A percentile compares a stretch with the other conserved stretches of the same genome.
These are phyloP conservation scores for Theocolax elegans DNA, from an alignment of 1,140 invertebrate species.

Conservation along the genomic window DNA sequence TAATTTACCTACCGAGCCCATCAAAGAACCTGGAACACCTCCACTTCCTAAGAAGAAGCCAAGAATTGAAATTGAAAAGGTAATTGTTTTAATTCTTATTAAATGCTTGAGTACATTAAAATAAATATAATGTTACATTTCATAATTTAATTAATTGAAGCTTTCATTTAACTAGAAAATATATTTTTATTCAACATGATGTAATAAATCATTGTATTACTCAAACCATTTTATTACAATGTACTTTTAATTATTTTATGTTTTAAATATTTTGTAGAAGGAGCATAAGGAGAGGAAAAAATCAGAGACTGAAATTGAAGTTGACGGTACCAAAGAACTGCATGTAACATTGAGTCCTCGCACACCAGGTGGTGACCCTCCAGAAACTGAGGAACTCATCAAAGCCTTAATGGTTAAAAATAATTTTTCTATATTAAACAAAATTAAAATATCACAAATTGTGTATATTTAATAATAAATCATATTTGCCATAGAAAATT, in stretches of 20 bases:
- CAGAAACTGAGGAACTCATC: slow-evolving; percentile 89
- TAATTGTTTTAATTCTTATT: neutral
- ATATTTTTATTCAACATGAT: no score
- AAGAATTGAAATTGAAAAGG: slow-evolving; percentile 43
- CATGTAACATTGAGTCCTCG: slow-evolving; percentile 81
- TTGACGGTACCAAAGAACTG: slow-evolving; percentile 78
- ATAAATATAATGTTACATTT: no score
- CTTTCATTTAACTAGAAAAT: no score
- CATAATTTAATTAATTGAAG: no score
- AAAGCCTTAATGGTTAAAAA: slow-evolving; percentile 75
- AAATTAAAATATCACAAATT: slow-evolving; percentile 15
- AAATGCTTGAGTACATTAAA: no score
- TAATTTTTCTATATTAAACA: slow-evolving; percentile 48
- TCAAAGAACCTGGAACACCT: slow-evolving; percentile 64
- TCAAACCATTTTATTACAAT: no score
- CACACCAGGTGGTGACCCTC: slow-evolving; percentile 84
- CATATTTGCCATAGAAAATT: slow-evolving; percentile 47
- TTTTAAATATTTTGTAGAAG: slow-evolving; percentile 50
- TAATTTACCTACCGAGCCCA: slow-evolving; percentile 49
- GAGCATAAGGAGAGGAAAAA: slow-evolving; percentile 67
- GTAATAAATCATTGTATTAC: no score
- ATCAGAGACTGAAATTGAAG: slow-evolving; percentile 71
- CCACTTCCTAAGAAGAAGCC: slow-evolving; percentile 62
- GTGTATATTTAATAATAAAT: slow-evolving; percentile 26
- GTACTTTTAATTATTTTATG: neutral